These are phyloP conservation scores for Pyrgilauda ruficollis DNA, from an alignment of 2,113 vertebrate genomes.

Conservation along the genomic window DNA sequence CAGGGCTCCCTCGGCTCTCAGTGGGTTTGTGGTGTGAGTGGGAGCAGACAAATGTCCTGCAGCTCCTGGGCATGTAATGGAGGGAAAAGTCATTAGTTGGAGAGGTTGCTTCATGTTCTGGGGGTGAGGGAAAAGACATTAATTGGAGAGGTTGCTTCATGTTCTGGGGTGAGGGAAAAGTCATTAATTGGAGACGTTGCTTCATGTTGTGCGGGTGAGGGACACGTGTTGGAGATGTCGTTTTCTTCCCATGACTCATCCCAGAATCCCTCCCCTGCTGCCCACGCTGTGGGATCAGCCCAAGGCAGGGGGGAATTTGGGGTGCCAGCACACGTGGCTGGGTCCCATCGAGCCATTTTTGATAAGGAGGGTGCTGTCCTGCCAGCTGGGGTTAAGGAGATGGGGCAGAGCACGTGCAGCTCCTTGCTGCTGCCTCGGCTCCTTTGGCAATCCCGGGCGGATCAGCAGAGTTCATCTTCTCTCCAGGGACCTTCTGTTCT, in stretches of 20 bases:
- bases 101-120: neutral
- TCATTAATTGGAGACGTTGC: neutral
- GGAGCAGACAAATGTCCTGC: neutral
- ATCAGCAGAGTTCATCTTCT: neutral
- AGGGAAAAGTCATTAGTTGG: neutral
- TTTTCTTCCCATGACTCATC: neutral
- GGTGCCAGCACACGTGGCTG: neutral
- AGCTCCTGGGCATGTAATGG: neutral
- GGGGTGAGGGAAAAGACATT: neutral
- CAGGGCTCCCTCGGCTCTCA: neutral
- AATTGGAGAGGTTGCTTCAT: neutral
- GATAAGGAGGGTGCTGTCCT: neutral
- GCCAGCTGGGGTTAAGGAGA: rapidly evolving
- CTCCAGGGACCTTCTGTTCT: neutral
- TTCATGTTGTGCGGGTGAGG: neutral
- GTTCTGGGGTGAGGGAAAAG: neutral
- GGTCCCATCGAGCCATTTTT: neutral
- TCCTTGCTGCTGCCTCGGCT: neutral
- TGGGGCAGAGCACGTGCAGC: neutral
- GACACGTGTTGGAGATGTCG: too few species aligned
- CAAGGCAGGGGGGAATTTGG: neutral
- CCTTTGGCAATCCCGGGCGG: rapidly evolving
- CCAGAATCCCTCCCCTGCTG: neutral
- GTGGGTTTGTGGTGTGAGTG: neutral
- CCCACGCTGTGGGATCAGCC: neutral